These are phyloP conservation scores for Papilio dardanus DNA, from an alignment of 1,140 invertebrate genomes.

Conservation along the genomic window DNA sequence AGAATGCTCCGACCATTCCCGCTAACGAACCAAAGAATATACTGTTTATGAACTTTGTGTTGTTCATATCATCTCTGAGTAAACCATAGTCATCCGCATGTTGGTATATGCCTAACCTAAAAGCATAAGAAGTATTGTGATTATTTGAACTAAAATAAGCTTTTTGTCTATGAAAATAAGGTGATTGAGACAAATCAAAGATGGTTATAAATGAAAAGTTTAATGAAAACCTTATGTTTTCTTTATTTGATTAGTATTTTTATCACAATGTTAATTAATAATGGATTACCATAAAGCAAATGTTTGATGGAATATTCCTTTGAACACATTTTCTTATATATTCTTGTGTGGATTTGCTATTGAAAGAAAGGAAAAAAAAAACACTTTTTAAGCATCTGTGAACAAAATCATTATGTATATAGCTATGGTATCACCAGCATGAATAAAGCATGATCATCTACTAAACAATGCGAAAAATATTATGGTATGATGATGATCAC, in stretches of 20 bases:
- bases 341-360: background rate
- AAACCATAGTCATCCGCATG: slow-evolving; percentile 77
- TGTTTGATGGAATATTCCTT: background rate
- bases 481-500: too few species aligned
- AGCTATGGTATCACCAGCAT: too few species aligned
- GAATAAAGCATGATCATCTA: too few species aligned
- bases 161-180: background rate
- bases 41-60: slow-evolving; percentile 74
- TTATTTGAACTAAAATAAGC: background rate
- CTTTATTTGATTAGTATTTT: background rate
- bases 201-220: background rate
- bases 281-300: background rate
- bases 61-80: slow-evolving; percentile 70
- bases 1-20: slow-evolving; percentile 71
- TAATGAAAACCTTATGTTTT: background rate
- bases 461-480: too few species aligned
- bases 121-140: slow-evolving; percentile 40
- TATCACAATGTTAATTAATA: background rate
- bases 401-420: background rate
- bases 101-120: slow-evolving; percentile 81
- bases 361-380: too few species aligned
- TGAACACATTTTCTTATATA: background rate
- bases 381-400: too few species aligned
- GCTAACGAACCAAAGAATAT: slow-evolving; percentile 74
- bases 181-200: background rate